Evolutionary conservation across 2,113 vertebrate genomes (phyloP).

Genomic region (Speoplatyrhinus poulsoni): DNA sequence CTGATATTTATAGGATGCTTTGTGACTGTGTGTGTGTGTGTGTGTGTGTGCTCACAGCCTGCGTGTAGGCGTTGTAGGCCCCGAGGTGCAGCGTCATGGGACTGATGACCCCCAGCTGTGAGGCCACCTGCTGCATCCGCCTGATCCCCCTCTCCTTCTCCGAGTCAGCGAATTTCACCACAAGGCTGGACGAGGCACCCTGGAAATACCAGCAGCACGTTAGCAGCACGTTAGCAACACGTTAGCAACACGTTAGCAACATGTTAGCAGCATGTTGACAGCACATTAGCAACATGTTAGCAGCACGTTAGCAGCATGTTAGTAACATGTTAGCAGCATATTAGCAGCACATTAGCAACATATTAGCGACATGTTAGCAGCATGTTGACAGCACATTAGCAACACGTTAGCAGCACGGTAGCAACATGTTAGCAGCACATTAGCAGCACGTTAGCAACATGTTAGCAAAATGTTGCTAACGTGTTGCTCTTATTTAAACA

Average conservation of each 20-base stretch:
- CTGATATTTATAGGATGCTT: too few species aligned
- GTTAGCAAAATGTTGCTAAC: too few species aligned
- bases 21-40: not conserved
- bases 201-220: slow-evolving; percentile 40
- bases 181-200: slow-evolving; percentile 94
- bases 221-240: not conserved
- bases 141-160: slow-evolving; percentile 92
- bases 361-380: too few species aligned
- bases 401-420: not conserved
- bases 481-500: not conserved
- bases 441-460: too few species aligned
- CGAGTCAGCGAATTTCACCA: slow-evolving; percentile 95
- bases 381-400: too few species aligned
- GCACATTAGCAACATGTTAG: too few species aligned
- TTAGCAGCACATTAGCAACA: too few species aligned
- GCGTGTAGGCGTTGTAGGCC: slow-evolving; percentile 93
- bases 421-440: not conserved
- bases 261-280: too few species aligned
- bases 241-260: too few species aligned
- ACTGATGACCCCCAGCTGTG: slow-evolving; percentile 93
- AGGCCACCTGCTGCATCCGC: slow-evolving; percentile 94
- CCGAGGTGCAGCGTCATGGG: slow-evolving; percentile 94
- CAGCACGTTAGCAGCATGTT: too few species aligned
- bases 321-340: too few species aligned
- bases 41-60: slow-evolving; percentile 81